phyloP scores from a whole-genome alignment of 2,888 invertebrate genomes.

The Euproctis similis region DNA sequence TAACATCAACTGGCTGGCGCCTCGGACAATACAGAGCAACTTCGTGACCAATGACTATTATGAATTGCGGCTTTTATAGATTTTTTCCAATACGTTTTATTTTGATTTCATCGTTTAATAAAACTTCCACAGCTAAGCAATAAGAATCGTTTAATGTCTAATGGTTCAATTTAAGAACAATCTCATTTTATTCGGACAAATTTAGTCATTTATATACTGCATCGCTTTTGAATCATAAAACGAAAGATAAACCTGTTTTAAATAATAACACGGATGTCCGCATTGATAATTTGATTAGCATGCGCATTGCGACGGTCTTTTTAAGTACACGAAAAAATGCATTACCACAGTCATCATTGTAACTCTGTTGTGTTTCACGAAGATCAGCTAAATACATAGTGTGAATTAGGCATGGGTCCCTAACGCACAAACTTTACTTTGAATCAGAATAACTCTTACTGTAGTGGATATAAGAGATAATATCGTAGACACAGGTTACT shows the following conservation, averaged over 20 bases:
- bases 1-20: constrained; percentile 57
- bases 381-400: constrained; percentile 68
- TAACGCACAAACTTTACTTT: constrained; percentile 23
- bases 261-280: constrained; percentile 61
- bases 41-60: constrained; percentile 69
- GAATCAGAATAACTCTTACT: constrained; percentile 25
- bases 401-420: constrained; percentile 60
- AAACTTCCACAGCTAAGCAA: constrained; percentile 52
- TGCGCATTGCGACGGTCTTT: constrained; percentile 43
- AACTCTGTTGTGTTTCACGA: constrained; percentile 66
- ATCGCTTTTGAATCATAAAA: constrained; percentile 8
- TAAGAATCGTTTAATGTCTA: constrained; percentile 45
- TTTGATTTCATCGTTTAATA: constrained; percentile 56
- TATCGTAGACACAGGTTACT: constrained; percentile 35
- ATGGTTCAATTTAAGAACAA: constrained; percentile 38
- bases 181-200: no score
- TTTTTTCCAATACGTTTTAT: constrained; percentile 51
- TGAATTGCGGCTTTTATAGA: constrained; percentile 52
- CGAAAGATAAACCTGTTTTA: constrained; percentile 48
- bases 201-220: not conserved
- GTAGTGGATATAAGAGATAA: constrained; percentile 36
- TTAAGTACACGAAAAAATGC: constrained; percentile 65
- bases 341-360: constrained; percentile 67
- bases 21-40: constrained; percentile 49
- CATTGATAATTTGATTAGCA: constrained; percentile 67